These are phyloP conservation scores for Halcyon malimbica DNA, from an alignment of 2,113 vertebrate genomes.

Conservation along the genomic window DNA sequence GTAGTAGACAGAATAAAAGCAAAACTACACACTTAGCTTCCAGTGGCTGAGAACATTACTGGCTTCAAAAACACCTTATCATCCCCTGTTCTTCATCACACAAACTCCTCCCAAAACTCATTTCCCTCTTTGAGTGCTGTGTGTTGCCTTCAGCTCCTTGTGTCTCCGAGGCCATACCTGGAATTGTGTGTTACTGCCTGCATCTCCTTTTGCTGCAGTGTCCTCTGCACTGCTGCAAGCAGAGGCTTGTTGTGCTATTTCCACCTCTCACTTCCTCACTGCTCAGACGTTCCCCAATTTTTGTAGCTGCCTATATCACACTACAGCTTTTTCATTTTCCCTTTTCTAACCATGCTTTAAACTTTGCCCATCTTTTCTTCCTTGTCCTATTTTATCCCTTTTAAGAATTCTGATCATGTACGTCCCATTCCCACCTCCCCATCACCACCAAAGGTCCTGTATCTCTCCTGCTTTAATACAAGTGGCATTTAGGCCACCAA, in stretches of 20 bases:
- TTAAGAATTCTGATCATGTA: background rate
- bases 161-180: background rate
- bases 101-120: background rate
- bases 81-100: background rate
- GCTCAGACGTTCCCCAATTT: background rate
- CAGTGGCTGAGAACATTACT: too few relatives aligned
- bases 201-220: rapidly evolving
- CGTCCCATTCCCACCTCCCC: rapidly evolving
- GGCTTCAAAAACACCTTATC: background rate
- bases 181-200: background rate
- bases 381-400: background rate
- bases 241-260: background rate
- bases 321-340: background rate
- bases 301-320: background rate
- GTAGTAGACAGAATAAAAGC: background rate
- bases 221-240: background rate
- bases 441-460: background rate
- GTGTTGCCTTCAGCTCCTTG: background rate
- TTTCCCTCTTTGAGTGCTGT: background rate
- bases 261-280: rapidly evolving
- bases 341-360: background rate
- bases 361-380: background rate
- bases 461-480: background rate
- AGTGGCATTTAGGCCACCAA: background rate
- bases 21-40: background rate